Evolutionary conservation across 2,113 vertebrate species (phyloP), one percentile per base, ranked within the genome.

Genomic region (Corydoras sp.): DNA sequence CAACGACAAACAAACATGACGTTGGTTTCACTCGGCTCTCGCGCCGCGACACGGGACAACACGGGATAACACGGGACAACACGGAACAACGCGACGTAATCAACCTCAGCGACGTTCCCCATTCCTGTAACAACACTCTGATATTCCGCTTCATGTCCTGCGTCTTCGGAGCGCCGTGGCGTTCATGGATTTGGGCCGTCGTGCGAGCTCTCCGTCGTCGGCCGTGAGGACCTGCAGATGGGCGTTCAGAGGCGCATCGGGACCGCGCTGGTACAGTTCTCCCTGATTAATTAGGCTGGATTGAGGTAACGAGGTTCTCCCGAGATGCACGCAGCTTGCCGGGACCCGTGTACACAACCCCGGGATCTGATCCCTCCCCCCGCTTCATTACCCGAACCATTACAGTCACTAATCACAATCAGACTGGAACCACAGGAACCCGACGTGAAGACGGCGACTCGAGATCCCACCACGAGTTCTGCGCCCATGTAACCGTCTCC

Each of bases 321-420:
- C 49, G 80, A 86, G 84, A 77, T 73, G 77, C 71, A 80, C 84
- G 79, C 82, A 82, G 82, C 71, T 65, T 77, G 81, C 84, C 72
- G 31, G 69, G 65, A 74, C 77, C 75, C 81, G 81, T 83, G 78
- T 81, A 64, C 71, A 82, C 77, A 76, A 67, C 81, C 73, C 71
- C 29, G 76, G 83, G 81, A 74, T 55, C 24, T 69, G 72, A 72
- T 81, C 77, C 70, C 73, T 70, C 72, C 79, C 81, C 77, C 80
- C 81, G 82, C 83, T 76, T 85, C 82, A 86, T 86, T 88, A 85
- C 80, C 83, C 84, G 71, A 72, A 55, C 53, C 77, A 65, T 81
- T 83, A 83, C 80, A 61, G 67, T 72, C 66, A 31, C 69, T 75
- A 81, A 86, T 74, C 68, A 79, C 72, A 80, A 81, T 82, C 81